Base-by-base conservation (phyloP, 30 jellyfish, hydroid and myxozoan genomes). In the Clytia hemisphaerica region DNA sequence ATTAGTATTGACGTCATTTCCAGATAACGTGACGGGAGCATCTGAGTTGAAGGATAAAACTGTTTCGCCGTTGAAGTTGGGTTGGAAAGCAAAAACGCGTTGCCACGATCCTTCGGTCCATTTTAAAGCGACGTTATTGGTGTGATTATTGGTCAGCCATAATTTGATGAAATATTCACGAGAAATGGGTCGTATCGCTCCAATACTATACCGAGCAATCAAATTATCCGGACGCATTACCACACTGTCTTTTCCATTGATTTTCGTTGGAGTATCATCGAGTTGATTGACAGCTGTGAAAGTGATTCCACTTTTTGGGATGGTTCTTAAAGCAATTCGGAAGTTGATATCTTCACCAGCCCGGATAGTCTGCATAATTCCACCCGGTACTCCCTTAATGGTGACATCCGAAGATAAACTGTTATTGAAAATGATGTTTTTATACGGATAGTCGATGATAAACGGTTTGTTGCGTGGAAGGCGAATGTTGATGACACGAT, bases 91-190 rank as follows among this genome's bases (percentile, higher is more conserved):
- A 21, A 57, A 57, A 6, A 45, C 0, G n/a, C n/a, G n/a, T 16
- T 6, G 38, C 7, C 30, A 22, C 9, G 70, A 21, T n/a, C 25
- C 55, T n/a, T 57, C 30, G 19, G 42, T n/a, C 70, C 70, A 57
- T 4, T 22, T 16, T 32, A 57, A 57, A 21, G 25, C 30, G 7
- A 57, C 70, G 16, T 37, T 44, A 31, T 57, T 31, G 12, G 70
- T 57, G 48, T 57, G 36, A 21, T 57, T 57, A 31, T 57, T 57
- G 51, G 44, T 57, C 25, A 57, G 25, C 70, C 70, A 57, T 21
- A 57, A 45, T 7, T 44, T 37, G 12, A 57, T 32, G 70, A 57
- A 57, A 21, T 57, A 57, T 6, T 25, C 16, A 16, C 30, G 36
- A 22, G 5, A 9, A 4, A 45, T 37, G 14, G 15, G 1, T n/a